A percentile compares a stretch with the other conserved stretches of the same genome.
These are phyloP conservation scores for Vireo griseus DNA, from an alignment of 2,797 vertebrate genomes.

Conservation along the genomic window DNA sequence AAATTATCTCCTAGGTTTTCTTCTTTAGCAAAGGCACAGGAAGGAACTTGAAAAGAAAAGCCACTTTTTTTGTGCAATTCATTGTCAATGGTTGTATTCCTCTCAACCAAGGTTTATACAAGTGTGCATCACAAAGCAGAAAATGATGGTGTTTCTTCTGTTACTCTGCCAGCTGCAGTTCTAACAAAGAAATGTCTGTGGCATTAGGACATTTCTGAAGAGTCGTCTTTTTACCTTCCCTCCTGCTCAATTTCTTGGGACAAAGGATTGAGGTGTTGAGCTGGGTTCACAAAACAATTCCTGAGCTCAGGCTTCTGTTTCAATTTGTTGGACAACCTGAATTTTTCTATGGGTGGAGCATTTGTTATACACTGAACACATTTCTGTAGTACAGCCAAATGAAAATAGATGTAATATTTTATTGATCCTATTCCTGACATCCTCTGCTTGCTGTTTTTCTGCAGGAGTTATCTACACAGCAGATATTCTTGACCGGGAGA, in stretches of 20 bases:
- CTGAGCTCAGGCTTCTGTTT: background rate
- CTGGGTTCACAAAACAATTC: background rate
- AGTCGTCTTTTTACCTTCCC: background rate
- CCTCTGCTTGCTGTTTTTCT: conserved; percentile 12
- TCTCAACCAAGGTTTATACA: background rate
- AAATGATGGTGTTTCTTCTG: background rate
- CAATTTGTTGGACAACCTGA: background rate
- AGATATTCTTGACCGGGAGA: conserved; percentile 91
- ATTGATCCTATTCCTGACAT: background rate
- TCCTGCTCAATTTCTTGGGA: background rate
- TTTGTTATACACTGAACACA: background rate
- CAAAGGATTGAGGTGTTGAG: background rate
- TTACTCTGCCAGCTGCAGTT: background rate
- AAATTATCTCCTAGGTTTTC: background rate
- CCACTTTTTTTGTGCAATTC: background rate
- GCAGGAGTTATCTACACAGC: conserved; percentile 92
- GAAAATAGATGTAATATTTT: background rate
- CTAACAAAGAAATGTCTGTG: background rate
- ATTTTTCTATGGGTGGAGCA: background rate
- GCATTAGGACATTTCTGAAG: background rate
- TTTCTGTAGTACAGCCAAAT: background rate
- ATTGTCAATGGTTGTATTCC: background rate
- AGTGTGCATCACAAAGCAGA: background rate
- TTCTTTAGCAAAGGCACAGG: background rate
- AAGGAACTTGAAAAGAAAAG: background rate